These are phyloP conservation scores for Archivesica marissinica DNA, from an alignment of 1,140 invertebrate species.

Conservation along the genomic window DNA sequence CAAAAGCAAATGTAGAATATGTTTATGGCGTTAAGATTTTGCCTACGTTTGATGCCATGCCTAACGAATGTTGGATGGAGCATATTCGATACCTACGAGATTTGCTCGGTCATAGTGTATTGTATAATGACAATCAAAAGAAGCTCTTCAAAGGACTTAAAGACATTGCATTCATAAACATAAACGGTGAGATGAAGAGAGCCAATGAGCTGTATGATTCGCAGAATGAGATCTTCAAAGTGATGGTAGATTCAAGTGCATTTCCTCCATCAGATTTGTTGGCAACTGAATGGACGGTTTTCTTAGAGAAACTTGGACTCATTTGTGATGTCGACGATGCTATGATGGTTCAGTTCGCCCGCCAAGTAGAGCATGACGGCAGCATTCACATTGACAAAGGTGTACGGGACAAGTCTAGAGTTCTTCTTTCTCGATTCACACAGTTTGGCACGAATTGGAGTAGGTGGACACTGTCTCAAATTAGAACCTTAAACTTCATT, in stretches of 20 bases:
- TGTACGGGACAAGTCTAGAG: background rate
- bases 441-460: background rate
- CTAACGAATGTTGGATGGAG: background rate
- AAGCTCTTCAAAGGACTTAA: background rate
- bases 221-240: background rate
- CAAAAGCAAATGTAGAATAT: background rate
- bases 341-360: background rate
- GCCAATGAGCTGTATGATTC: background rate
- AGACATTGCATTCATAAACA: constrained; percentile 1
- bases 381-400: background rate
- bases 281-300: background rate
- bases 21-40: constrained; percentile 15
- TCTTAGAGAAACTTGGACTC: background rate
- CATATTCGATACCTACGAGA: constrained; percentile 22
- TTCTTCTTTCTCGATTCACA: background rate
- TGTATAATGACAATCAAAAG: background rate
- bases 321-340: background rate
- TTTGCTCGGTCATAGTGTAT: background rate
- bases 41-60: background rate
- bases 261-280: background rate
- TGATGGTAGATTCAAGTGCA: background rate
- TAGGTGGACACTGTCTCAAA: background rate
- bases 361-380: background rate
- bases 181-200: background rate
- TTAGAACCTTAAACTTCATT: background rate